phyloP scores from a whole-genome alignment of 2,888 invertebrate genomes.

The Podotricha telesiphe region DNA sequence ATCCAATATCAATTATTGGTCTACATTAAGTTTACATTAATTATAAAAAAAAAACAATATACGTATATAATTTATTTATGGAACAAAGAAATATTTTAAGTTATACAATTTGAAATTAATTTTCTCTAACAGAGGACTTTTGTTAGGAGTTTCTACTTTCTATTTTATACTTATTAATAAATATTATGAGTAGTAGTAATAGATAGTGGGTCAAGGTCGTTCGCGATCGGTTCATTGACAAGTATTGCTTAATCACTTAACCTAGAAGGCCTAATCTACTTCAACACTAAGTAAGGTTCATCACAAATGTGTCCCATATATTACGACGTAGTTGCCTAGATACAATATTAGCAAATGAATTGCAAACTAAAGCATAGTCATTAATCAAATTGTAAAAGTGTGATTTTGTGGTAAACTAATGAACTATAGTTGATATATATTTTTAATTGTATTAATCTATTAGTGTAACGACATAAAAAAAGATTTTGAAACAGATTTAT shows the following conservation, averaged over 20 bases:
- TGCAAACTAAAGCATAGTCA: constrained; percentile 37
- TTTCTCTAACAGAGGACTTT: too few species aligned
- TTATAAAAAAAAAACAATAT: too few species aligned
- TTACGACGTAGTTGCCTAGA: constrained; percentile 45
- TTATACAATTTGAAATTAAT: too few species aligned
- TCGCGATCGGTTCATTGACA: constrained; percentile 39
- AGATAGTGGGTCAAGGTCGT: constrained; percentile 39
- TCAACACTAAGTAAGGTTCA: constrained; percentile 21
- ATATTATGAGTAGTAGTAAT: constrained; percentile 20
- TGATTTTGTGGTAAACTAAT: constrained; percentile 32
- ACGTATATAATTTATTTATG: too few species aligned
- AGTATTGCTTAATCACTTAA: constrained; percentile 36
- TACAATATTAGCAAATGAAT: constrained; percentile 45
- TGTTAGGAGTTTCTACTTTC: not conserved
- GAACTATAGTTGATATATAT: constrained; percentile 9
- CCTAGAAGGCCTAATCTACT: constrained; percentile 29
- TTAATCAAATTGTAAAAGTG: constrained; percentile 34
- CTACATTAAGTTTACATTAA: too few species aligned
- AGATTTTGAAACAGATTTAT: too few species aligned
- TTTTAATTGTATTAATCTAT: not conserved
- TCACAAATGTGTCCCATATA: not conserved
- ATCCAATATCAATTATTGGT: not conserved
- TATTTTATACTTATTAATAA: constrained; percentile 3
- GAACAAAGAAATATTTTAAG: too few species aligned
- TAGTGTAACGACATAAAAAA: not conserved